A percentile compares a stretch with the other conserved stretches of the same genome.
Conservation (phyloP, 2,113 vertebrate species). For the Heptranchias perlo region DNA sequence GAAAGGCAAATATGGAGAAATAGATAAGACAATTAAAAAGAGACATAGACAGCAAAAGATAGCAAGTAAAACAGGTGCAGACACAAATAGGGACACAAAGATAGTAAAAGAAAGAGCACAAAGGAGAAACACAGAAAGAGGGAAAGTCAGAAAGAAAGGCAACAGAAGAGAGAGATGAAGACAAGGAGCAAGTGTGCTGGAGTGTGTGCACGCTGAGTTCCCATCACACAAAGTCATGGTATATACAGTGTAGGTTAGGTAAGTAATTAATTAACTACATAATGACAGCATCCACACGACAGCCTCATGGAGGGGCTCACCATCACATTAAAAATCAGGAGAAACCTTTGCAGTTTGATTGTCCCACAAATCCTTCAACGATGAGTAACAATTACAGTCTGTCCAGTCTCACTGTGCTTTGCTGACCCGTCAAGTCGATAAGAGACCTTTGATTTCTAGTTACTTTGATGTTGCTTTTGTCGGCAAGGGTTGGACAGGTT, state of each 20-base stretch:
- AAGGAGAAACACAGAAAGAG: neutral
- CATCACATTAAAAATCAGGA: constrained; percentile 10
- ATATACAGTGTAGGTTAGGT: neutral
- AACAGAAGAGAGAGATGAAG: neutral
- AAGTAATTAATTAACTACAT: neutral
- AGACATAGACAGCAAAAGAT: neutral
- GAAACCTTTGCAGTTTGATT: neutral
- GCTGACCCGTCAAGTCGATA: neutral
- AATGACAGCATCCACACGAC: neutral
- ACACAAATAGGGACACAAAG: neutral
- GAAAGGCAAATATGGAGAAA: neutral
- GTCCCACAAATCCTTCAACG: neutral
- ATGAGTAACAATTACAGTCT: neutral
- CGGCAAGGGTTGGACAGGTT: constrained; percentile 44
- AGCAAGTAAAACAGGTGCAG: neutral
- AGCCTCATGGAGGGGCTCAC: neutral
- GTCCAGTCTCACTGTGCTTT: constrained; percentile 14
- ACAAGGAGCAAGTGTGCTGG: neutral
- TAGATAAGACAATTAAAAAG: neutral
- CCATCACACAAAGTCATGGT: no score
- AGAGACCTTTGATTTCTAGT: neutral
- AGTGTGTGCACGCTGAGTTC: neutral
- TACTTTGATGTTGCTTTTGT: constrained; percentile 38
- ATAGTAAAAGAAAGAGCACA: neutral
- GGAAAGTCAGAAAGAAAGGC: neutral